phyloP scores from a whole-genome alignment of 92 coral and sea anemone species.

The Porites rus region DNA sequence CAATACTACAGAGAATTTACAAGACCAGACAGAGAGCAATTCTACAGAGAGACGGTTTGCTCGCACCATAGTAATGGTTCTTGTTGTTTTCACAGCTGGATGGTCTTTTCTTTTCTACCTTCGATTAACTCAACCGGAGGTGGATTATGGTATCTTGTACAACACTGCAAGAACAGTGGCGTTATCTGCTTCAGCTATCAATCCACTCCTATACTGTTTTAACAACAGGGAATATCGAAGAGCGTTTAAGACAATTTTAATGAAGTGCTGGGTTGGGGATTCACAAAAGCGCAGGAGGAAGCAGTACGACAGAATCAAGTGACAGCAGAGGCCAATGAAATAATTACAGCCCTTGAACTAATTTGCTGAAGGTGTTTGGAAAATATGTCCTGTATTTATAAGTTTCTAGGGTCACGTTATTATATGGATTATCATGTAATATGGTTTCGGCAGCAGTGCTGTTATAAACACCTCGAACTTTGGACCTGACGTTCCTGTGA shows the following conservation, averaged over 20 bases:
- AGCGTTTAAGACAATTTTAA: constrained; percentile 66
- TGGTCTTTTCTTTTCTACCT: constrained; percentile 88
- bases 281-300: background rate
- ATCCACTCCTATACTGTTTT: constrained; percentile 81
- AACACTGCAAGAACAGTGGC: constrained; percentile 86
- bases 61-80: constrained; percentile 74
- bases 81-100: constrained; percentile 74
- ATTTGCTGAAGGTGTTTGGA: background rate
- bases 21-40: background rate
- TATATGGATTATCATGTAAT: no score
- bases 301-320: constrained; percentile 28
- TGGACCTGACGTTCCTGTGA: no score
- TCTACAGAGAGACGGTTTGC: constrained; percentile 72
- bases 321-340: background rate
- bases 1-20: constrained; percentile 13
- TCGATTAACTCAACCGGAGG: constrained; percentile 78
- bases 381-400: no score
- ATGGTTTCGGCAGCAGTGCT: no score
- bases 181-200: constrained; percentile 77
- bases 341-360: background rate
- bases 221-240: constrained; percentile 76
- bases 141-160: constrained; percentile 81
- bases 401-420: no score
- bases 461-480: no score
- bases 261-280: background rate